Conservation (phyloP, 2,797 vertebrate species). For the Xerus rutilus region DNA sequence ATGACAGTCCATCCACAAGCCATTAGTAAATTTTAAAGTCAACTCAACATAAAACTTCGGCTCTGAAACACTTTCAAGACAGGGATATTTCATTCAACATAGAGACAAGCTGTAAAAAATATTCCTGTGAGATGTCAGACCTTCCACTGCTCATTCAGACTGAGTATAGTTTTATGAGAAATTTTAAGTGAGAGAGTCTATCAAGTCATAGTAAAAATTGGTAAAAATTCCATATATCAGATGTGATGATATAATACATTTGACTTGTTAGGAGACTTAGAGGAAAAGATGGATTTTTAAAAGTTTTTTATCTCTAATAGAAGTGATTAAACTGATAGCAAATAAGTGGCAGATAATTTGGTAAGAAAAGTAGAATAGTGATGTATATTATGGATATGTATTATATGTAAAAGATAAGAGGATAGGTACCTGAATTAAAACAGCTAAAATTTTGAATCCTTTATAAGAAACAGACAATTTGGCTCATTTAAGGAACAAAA, state of each 20-base stretch:
- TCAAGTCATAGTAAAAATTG: background rate
- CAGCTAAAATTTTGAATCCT: conserved; percentile 55
- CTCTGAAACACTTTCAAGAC: background rate
- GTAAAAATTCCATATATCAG: background rate
- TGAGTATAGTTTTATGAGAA: conserved; percentile 41
- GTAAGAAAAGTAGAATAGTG: background rate
- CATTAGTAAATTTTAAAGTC: conserved; percentile 14
- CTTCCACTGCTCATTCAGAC: background rate
- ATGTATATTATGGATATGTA: background rate
- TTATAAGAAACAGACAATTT: conserved; percentile 67
- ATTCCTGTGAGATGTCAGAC: background rate
- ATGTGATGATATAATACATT: background rate
- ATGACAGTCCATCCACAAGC: background rate
- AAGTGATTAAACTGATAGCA: background rate
- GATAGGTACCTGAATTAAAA: conserved; percentile 55
- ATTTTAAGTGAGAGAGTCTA: background rate
- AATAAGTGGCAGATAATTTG: background rate
- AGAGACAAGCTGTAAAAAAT: conserved; percentile 1
- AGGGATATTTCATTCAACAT: background rate
- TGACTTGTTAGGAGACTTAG: conserved; percentile 41
- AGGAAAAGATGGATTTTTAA: background rate
- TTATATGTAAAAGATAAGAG: conserved; percentile 26
- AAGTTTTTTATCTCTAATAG: background rate
- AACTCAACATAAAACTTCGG: background rate
- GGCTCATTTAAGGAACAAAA: conserved; percentile 75